A percentile compares a stretch with the other conserved stretches of the same genome.
These are phyloP conservation scores for Liparis tanakae DNA, from an alignment of 2,797 vertebrate species.

Conservation along the genomic window DNA sequence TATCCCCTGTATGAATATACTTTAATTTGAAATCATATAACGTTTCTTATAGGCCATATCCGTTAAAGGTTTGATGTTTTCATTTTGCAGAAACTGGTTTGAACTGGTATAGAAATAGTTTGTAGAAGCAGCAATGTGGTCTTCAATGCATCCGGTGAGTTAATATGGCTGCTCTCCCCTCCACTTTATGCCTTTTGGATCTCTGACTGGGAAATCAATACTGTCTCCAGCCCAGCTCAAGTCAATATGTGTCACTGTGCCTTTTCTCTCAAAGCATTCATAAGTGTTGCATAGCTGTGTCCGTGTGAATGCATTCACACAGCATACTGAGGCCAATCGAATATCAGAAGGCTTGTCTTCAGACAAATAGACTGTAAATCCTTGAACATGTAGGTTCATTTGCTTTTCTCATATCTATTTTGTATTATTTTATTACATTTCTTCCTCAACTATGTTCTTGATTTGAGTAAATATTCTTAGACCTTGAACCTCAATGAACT, in stretches of 20 bases:
- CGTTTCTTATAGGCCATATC: background rate
- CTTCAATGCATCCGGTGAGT: conserved; percentile 42
- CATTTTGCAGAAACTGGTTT: conserved; percentile 17
- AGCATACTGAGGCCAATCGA: conserved; percentile 21
- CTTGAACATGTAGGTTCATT: conserved; percentile 10
- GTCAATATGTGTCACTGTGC: conserved; percentile 76
- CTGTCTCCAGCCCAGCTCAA: conserved; percentile 66
- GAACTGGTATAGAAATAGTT: conserved; percentile 19
- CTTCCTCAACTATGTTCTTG: conserved; percentile 4
- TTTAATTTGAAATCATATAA: conserved; percentile 19
- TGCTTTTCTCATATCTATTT: conserved; percentile 17
- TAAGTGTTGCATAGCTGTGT: conserved; percentile 53
- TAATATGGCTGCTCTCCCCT: conserved; percentile 43
- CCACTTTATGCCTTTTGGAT: conserved; percentile 49
- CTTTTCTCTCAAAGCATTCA: conserved; percentile 62
- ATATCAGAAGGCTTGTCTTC: conserved; percentile 16
- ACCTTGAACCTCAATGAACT: background rate
- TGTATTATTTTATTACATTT: background rate
- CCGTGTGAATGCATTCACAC: conserved; percentile 37
- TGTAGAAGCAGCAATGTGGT: conserved; percentile 32
- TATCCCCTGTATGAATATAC: no score
- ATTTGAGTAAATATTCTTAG: background rate
- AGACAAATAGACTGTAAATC: conserved; percentile 16
- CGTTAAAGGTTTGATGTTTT: conserved; percentile 17
- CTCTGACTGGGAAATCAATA: conserved; percentile 74